These are phyloP conservation scores for Struthidea cinerea DNA, from an alignment of 2,113 vertebrate genomes.

Conservation along the genomic window DNA sequence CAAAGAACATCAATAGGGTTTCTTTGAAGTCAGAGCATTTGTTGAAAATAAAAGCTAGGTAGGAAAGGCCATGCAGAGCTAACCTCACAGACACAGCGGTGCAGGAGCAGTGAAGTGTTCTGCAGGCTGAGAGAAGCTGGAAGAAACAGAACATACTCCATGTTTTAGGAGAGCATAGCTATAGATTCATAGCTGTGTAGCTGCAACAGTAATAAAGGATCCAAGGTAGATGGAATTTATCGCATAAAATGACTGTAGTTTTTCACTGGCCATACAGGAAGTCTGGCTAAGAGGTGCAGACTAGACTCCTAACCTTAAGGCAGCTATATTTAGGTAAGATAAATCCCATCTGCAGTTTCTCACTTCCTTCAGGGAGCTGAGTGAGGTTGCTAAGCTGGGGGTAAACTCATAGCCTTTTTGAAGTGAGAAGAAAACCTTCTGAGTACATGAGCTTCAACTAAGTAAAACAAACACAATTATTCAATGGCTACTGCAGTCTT, in stretches of 20 bases:
- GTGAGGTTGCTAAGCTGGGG: neutral
- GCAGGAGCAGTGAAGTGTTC: neutral
- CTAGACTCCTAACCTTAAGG: neutral
- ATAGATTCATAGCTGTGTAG: neutral
- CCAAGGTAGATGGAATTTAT: neutral
- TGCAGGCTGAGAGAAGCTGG: neutral
- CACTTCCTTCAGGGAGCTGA: neutral
- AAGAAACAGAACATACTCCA: neutral
- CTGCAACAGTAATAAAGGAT: neutral
- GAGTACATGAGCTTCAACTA: neutral
- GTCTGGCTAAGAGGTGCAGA: neutral
- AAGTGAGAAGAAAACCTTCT: neutral
- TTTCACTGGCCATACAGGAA: neutral
- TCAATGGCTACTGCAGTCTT: neutral
- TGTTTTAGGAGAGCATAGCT: neutral
- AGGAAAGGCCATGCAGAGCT: neutral
- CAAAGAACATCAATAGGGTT: neutral
- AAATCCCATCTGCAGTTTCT: constrained; percentile 6
- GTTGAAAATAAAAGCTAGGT: neutral
- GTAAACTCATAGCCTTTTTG: neutral
- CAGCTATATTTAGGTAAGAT: neutral
- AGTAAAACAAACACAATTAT: neutral
- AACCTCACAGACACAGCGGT: neutral
- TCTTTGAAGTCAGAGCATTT: neutral
- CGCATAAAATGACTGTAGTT: neutral